A percentile compares a stretch with the other conserved stretches of the same genome.
These are phyloP conservation scores for Heliconius nattereri DNA, from an alignment of 1,140 invertebrate species.

Conservation along the genomic window DNA sequence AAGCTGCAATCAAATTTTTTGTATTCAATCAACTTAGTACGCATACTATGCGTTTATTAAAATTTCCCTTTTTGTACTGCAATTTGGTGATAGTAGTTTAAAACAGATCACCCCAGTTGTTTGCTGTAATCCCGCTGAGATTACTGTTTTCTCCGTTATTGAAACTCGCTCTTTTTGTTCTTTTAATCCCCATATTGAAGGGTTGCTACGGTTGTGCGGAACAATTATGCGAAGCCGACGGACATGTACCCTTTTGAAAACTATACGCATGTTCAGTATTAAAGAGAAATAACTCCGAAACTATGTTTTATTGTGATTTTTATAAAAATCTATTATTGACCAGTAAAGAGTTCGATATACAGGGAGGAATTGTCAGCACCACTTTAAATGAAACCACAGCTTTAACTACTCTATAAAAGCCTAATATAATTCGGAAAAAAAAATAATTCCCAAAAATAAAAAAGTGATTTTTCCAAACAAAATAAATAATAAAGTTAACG, in stretches of 20 bases:
- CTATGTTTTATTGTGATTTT: neutral
- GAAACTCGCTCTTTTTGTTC: conserved; percentile 45
- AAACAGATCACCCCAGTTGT: conserved; percentile 43
- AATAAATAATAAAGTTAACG: too few species aligned
- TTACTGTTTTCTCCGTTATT: conserved; percentile 63
- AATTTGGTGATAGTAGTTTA: conserved; percentile 41
- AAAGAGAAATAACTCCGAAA: neutral
- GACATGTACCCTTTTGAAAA: conserved; percentile 22
- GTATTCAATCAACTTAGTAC: conserved; percentile 4
- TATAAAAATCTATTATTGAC: neutral
- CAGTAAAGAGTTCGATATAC: neutral
- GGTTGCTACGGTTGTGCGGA: conserved; percentile 38
- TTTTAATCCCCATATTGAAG: conserved; percentile 46
- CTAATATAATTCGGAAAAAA: too few species aligned
- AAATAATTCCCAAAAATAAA: too few species aligned
- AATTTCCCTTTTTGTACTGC: conserved; percentile 17
- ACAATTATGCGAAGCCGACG: conserved; percentile 37
- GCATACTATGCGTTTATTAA: conserved; percentile 10
- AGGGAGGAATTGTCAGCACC: too few species aligned
- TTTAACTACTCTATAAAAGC: too few species aligned
- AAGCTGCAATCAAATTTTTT: neutral
- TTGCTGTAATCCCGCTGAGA: conserved; percentile 61
- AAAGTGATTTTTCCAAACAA: too few species aligned
- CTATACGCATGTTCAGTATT: neutral
- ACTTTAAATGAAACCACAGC: too few species aligned